Base-by-base conservation (phyloP, 1,140 invertebrate genomes). In the Drosophila carrolli region DNA sequence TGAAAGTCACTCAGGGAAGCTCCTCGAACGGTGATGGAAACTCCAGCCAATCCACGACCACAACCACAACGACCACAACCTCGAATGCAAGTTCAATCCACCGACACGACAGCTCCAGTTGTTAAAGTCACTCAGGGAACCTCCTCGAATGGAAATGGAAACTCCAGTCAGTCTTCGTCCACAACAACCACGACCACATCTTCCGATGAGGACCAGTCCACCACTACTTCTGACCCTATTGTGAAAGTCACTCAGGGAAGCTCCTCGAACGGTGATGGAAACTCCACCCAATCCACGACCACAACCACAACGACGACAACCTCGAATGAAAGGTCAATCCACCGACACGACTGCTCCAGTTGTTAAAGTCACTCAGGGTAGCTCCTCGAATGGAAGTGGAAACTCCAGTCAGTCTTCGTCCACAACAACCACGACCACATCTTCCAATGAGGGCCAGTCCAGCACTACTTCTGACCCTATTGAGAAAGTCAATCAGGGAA, bases 391-490 rank as follows among this genome's bases (percentile, higher is more conserved):
- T 37, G 35, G 9, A 10, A 11, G 11, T 11, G 35, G 35, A 11
- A 37, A 9, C 9, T 37, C 35, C 10, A 37, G 7, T 11, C 35
- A 37, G 35, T 37, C 35, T 37, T 11, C 35, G 8, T 37, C 35
- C 8, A 37, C 35, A 37, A 37, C 35, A 37, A 37, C 35, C 8
- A 37, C 35, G 7, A 53, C 47, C 41, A 60, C 65, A 11, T 44
- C 57, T 10, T 67, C 63, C 9, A 40, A 46, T 44, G 55, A 51
- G 11, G 16, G 35, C 2, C 8, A 43, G 7, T 62, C 59, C 0
- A 46, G 27, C 5, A 7, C 48, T 7, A 8, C 41, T 5, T 59
- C 48, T 6, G 47, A 53, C 0, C 23, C 50, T 5, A 40, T 32
- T 55, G 37, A 41, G 0, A 23, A 38, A 2, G 66, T 32, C 4